Evolutionary conservation across 2,888 invertebrate species (phyloP).

Genomic region (Agelastica alni): DNA sequence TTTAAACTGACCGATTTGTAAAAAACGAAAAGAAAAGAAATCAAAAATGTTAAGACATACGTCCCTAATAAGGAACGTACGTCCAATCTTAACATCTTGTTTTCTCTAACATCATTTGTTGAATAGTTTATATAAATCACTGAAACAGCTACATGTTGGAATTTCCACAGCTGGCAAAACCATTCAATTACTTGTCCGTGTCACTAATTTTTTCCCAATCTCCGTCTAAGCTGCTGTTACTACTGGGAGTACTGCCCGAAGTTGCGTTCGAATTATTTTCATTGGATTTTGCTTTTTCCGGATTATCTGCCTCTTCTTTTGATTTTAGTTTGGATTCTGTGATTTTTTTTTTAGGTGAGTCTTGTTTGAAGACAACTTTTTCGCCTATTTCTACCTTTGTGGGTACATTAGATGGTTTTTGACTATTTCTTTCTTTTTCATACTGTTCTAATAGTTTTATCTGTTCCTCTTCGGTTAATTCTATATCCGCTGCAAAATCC

Average conservation of each 20-base stretch:
- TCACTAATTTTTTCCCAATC: slow-evolving; percentile 58
- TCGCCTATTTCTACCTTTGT: too few relatives aligned
- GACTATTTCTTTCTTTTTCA: slow-evolving; percentile 62
- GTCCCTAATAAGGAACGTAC: too few relatives aligned
- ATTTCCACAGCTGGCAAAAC: slow-evolving; percentile 6
- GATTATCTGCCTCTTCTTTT: slow-evolving; percentile 18
- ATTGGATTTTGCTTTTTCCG: slow-evolving; percentile 38
- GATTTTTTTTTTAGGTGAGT: slow-evolving; percentile 37
- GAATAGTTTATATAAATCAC: neutral
- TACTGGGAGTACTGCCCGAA: slow-evolving; percentile 46
- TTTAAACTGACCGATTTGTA: too few relatives aligned
- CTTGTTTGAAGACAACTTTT: slow-evolving; percentile 35
- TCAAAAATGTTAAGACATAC: too few relatives aligned
- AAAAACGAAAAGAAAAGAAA: too few relatives aligned
- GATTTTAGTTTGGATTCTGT: slow-evolving; percentile 24
- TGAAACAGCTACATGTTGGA: slow-evolving; percentile 19
- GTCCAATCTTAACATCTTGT: too few relatives aligned
- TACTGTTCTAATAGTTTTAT: slow-evolving; percentile 69
- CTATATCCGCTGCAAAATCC: slow-evolving; percentile 68
- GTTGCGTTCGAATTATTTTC: slow-evolving; percentile 46
- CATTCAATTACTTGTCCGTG: slow-evolving; percentile 15
- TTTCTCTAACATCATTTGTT: too few relatives aligned
- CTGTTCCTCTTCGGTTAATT: slow-evolving; percentile 73
- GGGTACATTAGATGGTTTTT: slow-evolving; percentile 37
- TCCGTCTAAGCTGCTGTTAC: slow-evolving; percentile 54